Evolutionary conservation across 2,797 vertebrate genomes (phyloP), one percentile per base, ranked within the genome.

Genomic region (Xyrichtys novacula): DNA sequence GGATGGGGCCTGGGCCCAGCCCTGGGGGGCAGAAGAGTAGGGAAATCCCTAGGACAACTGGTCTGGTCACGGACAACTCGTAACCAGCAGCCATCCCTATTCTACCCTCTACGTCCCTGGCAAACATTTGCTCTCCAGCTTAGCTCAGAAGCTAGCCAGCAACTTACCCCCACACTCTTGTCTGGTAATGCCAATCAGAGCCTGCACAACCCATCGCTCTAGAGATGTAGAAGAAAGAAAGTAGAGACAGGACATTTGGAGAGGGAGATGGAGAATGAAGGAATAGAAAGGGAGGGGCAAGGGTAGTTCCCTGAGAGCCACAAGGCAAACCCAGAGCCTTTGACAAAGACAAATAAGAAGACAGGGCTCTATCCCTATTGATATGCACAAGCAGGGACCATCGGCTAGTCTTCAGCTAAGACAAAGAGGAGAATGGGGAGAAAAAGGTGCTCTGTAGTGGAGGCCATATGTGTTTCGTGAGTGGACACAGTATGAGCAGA

Each of bases 1-100:
- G 95, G 96, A 96, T 93, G 77, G 83, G 88, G 83, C 76, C 88
- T 78, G 56, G 83, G 76, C 71, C 74, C 80, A 47, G 75, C 74
- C 84, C 84, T 10, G 42, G 71, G 55, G 81, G 81, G 85, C 62
- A 75, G 81, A 4, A 81, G 81, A 92, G 77, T 76, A 91, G 91
- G 94, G 94, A 96, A 99, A 99, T 98, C 98, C 97, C 93, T 93
- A 93, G 91, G 94, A 96, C 90, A 90, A 91, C 92, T 93, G 95
- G 96, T 98, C 97, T 99, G 95, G 96, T 99, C 98, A 99, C 97
- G 97, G 95, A 99, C 95, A 86, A 83, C 85, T 74, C 82, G 74
- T 90, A 86, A 92, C 89, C 85, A 90, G 91, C 91, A 89, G 91
- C 91, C 90, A 87, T 91, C 85, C 91, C 92, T 92, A 94, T 95